phyloP scores from a whole-genome alignment of 2,113 vertebrate species.

The Myanophis thanlyinensis region DNA sequence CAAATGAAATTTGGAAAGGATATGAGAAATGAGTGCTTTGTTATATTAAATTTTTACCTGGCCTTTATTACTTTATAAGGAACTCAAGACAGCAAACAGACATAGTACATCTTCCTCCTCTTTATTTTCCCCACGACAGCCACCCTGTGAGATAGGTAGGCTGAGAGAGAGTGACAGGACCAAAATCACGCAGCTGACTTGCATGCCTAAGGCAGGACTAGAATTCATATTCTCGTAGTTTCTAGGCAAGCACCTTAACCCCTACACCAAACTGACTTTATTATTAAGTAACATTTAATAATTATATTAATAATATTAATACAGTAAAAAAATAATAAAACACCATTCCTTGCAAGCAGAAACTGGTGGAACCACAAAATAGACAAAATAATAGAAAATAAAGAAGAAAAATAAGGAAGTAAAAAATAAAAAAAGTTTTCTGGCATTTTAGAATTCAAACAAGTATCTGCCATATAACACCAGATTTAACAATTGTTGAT shows the following conservation, averaged over 20 bases:
- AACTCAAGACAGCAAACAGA: neutral
- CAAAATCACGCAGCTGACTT: neutral
- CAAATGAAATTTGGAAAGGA: neutral
- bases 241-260: neutral
- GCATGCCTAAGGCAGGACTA: neutral
- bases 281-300: neutral
- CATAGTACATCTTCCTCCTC: neutral
- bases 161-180: neutral
- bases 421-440: neutral
- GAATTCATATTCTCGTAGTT: neutral
- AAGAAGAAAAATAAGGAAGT: neutral
- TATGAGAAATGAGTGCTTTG: neutral
- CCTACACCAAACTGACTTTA: neutral
- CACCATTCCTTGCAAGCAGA: neutral
- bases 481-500: neutral
- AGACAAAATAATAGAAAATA: neutral
- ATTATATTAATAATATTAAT: neutral
- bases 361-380: neutral
- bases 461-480: neutral
- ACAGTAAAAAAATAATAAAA: neutral
- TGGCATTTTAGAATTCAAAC: neutral
- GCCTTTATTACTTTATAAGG: neutral
- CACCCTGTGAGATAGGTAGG: neutral
- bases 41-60: neutral
- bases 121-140: neutral